A percentile compares a stretch with the other conserved stretches of the same genome.
Conservation (phyloP, 1,140 invertebrate genomes). For the silkworm (Bombyx mori) region DNA sequence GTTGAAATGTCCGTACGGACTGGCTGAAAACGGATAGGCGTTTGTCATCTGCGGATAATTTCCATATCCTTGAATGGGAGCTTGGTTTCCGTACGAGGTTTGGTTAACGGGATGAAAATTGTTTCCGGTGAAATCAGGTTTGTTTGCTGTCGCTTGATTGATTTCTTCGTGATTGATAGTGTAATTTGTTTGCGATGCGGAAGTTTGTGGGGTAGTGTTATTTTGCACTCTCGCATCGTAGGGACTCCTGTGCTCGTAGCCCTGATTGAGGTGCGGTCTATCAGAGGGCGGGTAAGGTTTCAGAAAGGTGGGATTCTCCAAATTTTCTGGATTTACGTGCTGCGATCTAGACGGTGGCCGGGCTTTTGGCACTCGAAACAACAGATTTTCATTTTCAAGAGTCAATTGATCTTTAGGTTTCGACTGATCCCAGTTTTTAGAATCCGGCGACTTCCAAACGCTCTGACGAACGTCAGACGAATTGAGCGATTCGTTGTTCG, state of each 20-base stretch:
- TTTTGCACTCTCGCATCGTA: conserved; percentile 49
- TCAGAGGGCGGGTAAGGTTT: conserved; percentile 72
- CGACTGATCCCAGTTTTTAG: conserved; percentile 55
- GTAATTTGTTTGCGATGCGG: conserved; percentile 46
- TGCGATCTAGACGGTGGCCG: conserved; percentile 76
- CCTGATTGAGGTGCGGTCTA: conserved; percentile 41
- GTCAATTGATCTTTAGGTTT: conserved; percentile 44
- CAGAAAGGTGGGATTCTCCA: conserved; percentile 68
- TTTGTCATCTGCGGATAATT: conserved; percentile 68
- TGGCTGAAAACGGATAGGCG: conserved; percentile 59
- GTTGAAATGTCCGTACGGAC: conserved; percentile 65
- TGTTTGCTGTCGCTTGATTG: conserved; percentile 44
- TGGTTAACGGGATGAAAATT: conserved; percentile 59
- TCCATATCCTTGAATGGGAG: conserved; percentile 57
- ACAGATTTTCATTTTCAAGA: conserved; percentile 65
- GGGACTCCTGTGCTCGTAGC: conserved; percentile 57
- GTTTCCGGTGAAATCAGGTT: conserved; percentile 54
- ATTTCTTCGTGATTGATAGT: conserved; percentile 60
- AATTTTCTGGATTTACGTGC: conserved; percentile 45
- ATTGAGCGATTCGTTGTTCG: conserved; percentile 44
- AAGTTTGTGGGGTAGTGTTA: conserved; percentile 30
- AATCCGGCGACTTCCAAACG: conserved; percentile 64
- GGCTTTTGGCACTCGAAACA: conserved; percentile 77
- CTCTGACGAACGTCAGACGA: conserved; percentile 41
- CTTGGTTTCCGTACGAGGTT: conserved; percentile 51